Evolutionary conservation across 1,140 invertebrate species (phyloP).

Genomic region (Gonioctena quinquepunctata): DNA sequence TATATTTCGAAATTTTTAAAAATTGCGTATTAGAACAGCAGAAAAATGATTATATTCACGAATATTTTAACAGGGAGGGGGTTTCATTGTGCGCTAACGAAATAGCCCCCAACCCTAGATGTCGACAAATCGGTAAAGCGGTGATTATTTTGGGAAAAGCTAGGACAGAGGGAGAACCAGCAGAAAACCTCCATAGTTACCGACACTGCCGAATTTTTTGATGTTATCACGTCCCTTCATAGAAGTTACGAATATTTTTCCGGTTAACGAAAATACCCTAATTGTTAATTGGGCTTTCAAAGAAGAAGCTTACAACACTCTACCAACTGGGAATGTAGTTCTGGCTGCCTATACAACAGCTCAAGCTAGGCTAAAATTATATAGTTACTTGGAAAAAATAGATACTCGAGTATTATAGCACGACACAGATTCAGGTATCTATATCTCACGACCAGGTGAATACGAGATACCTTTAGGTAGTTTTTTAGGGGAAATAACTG

Average conservation of each 20-base stretch:
- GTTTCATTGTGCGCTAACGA: conserved; percentile 42
- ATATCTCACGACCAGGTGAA: conserved; percentile 23
- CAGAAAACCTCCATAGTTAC: conserved; percentile 7
- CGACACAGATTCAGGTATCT: conserved; percentile 55
- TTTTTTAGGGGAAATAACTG: conserved; percentile 48
- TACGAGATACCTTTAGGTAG: conserved; percentile 33
- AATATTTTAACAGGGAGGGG: conserved; percentile 48
- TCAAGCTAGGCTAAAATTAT: conserved; percentile 49
- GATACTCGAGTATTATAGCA: conserved; percentile 53
- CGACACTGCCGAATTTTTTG: conserved; percentile 12
- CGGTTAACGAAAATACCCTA: conserved; percentile 37
- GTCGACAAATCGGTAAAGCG: conserved; percentile 18
- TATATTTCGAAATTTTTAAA: conserved; percentile 50
- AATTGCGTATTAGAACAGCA: conserved; percentile 40
- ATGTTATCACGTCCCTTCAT: conserved; percentile 41
- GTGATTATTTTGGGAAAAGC: conserved; percentile 30
- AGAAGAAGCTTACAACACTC: conserved; percentile 8
- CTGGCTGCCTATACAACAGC: conserved; percentile 50
- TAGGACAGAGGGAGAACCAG: conserved; percentile 23
- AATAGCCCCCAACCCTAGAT: conserved; percentile 19
- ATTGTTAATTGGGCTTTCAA: conserved; percentile 39
- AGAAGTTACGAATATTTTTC: conserved; percentile 29
- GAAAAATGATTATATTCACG: conserved; percentile 24
- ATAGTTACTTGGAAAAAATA: conserved; percentile 42
- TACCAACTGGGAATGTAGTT: conserved; percentile 43